Percentiles rank a stretch among this genome's conserved stretches.
Evolutionary conservation across 2,113 vertebrate species (phyloP).

Genomic region (Laticauda laticaudata): DNA sequence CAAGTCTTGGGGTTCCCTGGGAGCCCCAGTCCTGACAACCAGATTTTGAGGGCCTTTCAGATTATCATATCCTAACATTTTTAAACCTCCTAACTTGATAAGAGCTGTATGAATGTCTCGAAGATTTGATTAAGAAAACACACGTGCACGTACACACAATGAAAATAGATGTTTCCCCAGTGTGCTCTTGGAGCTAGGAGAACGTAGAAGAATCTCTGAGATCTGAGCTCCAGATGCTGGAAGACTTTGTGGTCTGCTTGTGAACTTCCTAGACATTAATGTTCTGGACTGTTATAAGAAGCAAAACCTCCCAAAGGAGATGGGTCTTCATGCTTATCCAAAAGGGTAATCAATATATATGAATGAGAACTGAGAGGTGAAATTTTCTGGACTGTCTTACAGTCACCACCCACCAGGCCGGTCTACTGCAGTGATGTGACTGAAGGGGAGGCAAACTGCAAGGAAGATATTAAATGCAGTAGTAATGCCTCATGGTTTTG

Average conservation of each 20-base stretch:
- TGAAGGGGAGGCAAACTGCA: background rate
- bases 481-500: background rate
- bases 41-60: background rate
- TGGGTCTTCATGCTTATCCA: background rate
- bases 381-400: background rate
- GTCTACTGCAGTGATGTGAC: background rate
- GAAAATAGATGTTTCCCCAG: background rate
- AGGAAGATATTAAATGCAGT: background rate
- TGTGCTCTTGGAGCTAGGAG: background rate
- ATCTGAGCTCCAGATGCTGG: background rate
- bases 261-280: constrained; percentile 4
- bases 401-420: background rate
- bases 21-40: background rate
- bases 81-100: background rate
- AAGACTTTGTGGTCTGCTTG: background rate
- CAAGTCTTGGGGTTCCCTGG: background rate
- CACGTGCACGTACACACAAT: background rate
- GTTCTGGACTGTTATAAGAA: background rate
- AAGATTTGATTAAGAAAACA: background rate
- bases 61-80: background rate
- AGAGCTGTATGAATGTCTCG: background rate
- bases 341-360: background rate
- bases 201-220: background rate
- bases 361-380: background rate
- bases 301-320: background rate